A percentile compares a stretch with the other conserved stretches of the same genome.
phyloP scores from a whole-genome alignment of 2,113 vertebrate genomes.

The Gobiocypris rarus region DNA sequence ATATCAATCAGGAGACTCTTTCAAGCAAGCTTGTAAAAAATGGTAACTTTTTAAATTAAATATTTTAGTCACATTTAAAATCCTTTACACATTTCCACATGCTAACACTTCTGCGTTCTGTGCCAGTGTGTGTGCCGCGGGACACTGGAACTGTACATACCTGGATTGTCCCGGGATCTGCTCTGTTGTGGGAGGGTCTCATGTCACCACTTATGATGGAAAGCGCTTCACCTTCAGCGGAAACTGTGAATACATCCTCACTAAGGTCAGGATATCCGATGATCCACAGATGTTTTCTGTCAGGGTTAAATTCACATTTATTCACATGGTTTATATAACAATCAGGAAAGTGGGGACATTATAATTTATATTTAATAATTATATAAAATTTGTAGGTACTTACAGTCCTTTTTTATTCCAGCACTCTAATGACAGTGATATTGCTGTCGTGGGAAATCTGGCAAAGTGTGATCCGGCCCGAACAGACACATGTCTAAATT shows the following conservation, averaged over 20 bases:
- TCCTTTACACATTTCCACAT: background rate
- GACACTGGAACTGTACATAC: conserved; percentile 79
- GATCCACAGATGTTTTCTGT: background rate
- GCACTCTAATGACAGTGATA: conserved; percentile 16
- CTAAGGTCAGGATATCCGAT: conserved; percentile 75
- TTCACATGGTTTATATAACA: background rate
- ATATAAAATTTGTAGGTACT: background rate
- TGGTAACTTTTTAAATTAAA: conserved; percentile 63
- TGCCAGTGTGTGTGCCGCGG: conserved; percentile 74
- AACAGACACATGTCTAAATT: conserved; percentile 42
- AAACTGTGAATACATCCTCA: conserved; percentile 86
- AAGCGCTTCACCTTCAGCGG: conserved; percentile 90
- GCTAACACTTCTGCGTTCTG: background rate
- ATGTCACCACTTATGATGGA: conserved; percentile 88
- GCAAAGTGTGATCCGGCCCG: conserved; percentile 30
- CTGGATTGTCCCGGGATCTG: conserved; percentile 78
- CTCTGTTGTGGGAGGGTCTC: conserved; percentile 79
- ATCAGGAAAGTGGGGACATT: background rate
- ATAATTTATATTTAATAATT: background rate
- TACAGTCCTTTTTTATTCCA: conserved; percentile 2
- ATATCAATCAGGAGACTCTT: conserved; percentile 42
- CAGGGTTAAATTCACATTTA: background rate
- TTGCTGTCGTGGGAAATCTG: conserved; percentile 44
- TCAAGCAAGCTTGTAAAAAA: conserved; percentile 33
- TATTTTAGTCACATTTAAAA: background rate